Evolutionary conservation across 2,797 vertebrate species (phyloP).

Genomic region (Tachyglossus aculeatus): DNA sequence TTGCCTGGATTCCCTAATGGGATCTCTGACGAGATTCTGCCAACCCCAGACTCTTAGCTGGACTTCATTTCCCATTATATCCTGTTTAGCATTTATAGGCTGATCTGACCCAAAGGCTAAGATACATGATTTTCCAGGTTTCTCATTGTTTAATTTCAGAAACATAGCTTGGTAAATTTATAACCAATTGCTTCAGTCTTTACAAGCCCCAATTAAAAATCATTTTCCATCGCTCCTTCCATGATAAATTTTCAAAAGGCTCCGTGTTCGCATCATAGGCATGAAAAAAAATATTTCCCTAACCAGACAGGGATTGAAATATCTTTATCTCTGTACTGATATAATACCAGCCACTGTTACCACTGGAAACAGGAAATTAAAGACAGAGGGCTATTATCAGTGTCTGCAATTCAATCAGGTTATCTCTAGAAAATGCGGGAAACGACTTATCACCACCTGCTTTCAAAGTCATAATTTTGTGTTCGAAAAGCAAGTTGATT

Average conservation of each 20-base stretch:
- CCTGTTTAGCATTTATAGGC: too few relatives aligned
- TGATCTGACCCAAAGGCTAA: too few relatives aligned
- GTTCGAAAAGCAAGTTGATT: not conserved
- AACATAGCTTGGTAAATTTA: not conserved
- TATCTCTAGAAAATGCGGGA: not conserved
- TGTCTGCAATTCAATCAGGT: not conserved
- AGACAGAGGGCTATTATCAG: not conserved
- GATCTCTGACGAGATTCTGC: too few relatives aligned
- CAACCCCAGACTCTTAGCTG: too few relatives aligned
- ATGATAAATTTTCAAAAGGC: not conserved
- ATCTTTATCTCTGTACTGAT: not conserved
- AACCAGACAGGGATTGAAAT: not conserved
- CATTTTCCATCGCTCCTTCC: not conserved
- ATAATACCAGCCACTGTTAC: not conserved
- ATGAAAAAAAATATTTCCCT: not conserved
- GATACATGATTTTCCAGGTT: too few relatives aligned
- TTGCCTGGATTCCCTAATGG: too few relatives aligned
- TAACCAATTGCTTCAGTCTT: not conserved
- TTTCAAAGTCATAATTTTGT: not conserved
- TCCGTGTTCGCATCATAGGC: not conserved
- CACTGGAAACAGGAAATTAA: not conserved
- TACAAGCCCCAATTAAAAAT: not conserved
- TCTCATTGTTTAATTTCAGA: too few relatives aligned
- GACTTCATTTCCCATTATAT: too few relatives aligned
- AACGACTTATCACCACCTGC: not conserved